Percentiles rank a stretch among this genome's conserved stretches.
phyloP scores from a whole-genome alignment of 2,888 invertebrate genomes.

The Drosophila anomalata region DNA sequence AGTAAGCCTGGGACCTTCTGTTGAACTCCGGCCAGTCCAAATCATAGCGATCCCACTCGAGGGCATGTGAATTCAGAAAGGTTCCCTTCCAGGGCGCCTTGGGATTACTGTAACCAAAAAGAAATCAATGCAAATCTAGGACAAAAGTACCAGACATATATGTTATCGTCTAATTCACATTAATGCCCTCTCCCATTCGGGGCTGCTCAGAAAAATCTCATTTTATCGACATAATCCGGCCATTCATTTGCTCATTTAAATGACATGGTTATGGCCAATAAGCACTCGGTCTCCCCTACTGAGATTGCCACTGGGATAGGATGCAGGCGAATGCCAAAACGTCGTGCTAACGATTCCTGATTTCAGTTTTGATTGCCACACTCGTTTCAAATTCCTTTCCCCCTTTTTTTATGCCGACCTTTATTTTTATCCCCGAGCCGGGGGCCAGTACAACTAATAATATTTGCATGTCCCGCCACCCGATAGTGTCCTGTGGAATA shows the following conservation, averaged over 20 bases:
- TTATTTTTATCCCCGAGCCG: slow-evolving; percentile 26
- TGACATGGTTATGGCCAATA: slow-evolving; percentile 49
- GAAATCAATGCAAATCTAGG: slow-evolving; percentile 1
- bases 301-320: slow-evolving; percentile 17
- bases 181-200: not conserved
- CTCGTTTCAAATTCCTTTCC: slow-evolving; percentile 16
- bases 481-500: slow-evolving; percentile 43
- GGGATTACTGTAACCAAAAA: slow-evolving; percentile 87
- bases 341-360: slow-evolving; percentile 68
- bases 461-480: slow-evolving; percentile 59
- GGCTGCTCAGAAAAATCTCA: slow-evolving; percentile 10
- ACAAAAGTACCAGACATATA: not conserved
- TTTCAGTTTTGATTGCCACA: slow-evolving; percentile 63
- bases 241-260: slow-evolving; percentile 48
- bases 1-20: slow-evolving; percentile 89
- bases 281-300: slow-evolving; percentile 8
- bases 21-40: slow-evolving; percentile 94
- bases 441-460: slow-evolving; percentile 63
- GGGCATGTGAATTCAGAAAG: slow-evolving; percentile 87
- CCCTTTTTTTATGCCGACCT: slow-evolving; percentile 14
- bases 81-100: slow-evolving; percentile 89
- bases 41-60: slow-evolving; percentile 89
- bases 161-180: slow-evolving; percentile 7
- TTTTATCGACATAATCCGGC: slow-evolving; percentile 42
- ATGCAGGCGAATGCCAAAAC: slow-evolving; percentile 39